These are phyloP conservation scores for Standfussiana lucernea DNA, from an alignment of 2,888 invertebrate species.

Conservation along the genomic window DNA sequence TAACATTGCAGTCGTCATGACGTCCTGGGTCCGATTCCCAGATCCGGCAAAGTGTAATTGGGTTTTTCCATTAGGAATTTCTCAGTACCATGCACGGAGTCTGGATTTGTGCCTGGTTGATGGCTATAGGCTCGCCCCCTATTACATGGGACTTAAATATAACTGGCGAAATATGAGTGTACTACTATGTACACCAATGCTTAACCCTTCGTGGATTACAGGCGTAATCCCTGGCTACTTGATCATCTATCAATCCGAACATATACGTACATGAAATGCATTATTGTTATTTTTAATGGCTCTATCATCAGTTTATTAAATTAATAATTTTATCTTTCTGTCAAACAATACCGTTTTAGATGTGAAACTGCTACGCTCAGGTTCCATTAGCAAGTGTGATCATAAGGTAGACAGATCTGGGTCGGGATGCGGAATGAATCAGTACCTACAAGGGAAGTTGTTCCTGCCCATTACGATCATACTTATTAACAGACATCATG, in stretches of 20 bases:
- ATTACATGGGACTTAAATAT: too few relatives aligned
- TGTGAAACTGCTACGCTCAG: neutral
- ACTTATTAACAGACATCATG: conserved; percentile 7
- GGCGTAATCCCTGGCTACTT: too few relatives aligned
- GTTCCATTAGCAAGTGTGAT: conserved; percentile 14
- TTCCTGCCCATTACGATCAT: conserved; percentile 24
- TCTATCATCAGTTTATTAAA: neutral
- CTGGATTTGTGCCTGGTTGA: too few relatives aligned
- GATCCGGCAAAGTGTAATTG: too few relatives aligned
- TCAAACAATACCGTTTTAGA: conserved; percentile 1
- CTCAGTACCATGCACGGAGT: too few relatives aligned
- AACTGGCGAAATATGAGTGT: too few relatives aligned
- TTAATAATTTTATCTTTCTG: neutral
- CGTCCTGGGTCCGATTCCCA: too few relatives aligned
- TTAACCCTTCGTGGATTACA: too few relatives aligned
- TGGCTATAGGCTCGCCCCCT: too few relatives aligned
- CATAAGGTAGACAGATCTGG: conserved; percentile 40
- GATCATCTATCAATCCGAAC: neutral
- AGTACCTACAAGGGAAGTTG: conserved; percentile 5
- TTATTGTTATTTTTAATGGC: neutral
- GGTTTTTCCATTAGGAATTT: too few relatives aligned
- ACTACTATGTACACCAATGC: too few relatives aligned
- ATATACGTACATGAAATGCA: neutral
- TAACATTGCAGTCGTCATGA: neutral
- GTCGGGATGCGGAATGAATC: conserved; percentile 34